A percentile compares a stretch with the other conserved stretches of the same genome.
phyloP scores from a whole-genome alignment of 2,113 vertebrate genomes.

The Campylomormyrus tamandua region DNA sequence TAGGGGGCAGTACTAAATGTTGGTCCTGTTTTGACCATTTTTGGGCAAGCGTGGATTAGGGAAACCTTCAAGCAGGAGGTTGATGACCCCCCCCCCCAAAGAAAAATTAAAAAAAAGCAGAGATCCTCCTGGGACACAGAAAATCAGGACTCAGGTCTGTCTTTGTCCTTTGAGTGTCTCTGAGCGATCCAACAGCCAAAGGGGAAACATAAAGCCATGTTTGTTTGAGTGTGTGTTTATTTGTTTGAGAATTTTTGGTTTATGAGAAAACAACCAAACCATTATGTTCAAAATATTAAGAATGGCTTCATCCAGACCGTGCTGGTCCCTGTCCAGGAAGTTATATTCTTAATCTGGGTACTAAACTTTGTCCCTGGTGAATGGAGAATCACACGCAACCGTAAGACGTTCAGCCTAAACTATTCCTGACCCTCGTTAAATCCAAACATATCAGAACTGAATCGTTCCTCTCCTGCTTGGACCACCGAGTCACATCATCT shows the following conservation, averaged over 20 bases:
- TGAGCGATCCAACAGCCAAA: background rate
- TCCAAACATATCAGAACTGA: background rate
- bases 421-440: background rate
- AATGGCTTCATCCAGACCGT: background rate
- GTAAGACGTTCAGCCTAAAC: constrained; percentile 30
- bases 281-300: background rate
- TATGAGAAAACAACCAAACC: background rate
- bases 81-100: no score
- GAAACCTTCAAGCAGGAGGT: constrained; percentile 33
- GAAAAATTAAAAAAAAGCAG: no score
- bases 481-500: background rate
- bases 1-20: background rate
- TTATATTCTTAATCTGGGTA: constrained; percentile 20
- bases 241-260: background rate
- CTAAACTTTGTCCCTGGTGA: constrained; percentile 39
- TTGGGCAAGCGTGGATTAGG: constrained; percentile 50
- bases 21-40: constrained; percentile 50
- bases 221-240: background rate
- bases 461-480: background rate
- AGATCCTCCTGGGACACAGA: no score
- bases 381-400: constrained; percentile 31
- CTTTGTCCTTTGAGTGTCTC: background rate
- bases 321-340: background rate
- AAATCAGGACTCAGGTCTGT: background rate
- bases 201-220: background rate